Percentiles rank a stretch among this genome's conserved stretches.
These are phyloP conservation scores for Oreochromis mossambicus DNA, from an alignment of 2,797 vertebrate genomes.

Conservation along the genomic window DNA sequence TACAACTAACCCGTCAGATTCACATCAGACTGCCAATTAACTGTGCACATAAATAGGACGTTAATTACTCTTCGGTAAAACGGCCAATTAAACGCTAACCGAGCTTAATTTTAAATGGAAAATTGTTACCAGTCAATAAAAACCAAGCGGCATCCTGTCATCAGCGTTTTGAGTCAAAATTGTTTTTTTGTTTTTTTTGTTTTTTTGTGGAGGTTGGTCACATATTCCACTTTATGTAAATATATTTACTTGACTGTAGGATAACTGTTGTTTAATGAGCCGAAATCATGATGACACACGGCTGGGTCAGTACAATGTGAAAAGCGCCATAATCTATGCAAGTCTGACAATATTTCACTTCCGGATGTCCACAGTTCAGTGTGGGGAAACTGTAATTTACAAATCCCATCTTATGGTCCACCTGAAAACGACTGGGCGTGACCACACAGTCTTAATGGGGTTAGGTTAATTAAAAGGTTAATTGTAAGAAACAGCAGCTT, in stretches of 20 bases:
- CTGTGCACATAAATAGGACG: constrained; percentile 93
- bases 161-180: background rate
- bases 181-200: rapidly evolving
- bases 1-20: constrained; percentile 75
- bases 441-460: constrained; percentile 42
- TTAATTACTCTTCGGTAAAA: constrained; percentile 93
- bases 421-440: constrained; percentile 40
- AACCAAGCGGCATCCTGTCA: background rate
- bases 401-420: constrained; percentile 13
- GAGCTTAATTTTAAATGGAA: constrained; percentile 85
- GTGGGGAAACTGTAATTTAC: background rate
- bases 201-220: background rate
- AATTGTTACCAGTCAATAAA: constrained; percentile 89
- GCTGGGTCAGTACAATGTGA: background rate
- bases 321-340: background rate
- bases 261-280: background rate
- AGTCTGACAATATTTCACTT: background rate
- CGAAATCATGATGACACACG: background rate
- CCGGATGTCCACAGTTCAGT: background rate
- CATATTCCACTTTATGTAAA: background rate
- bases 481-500: constrained; percentile 44
- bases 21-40: constrained; percentile 93
- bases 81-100: constrained; percentile 96
- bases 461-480: constrained; percentile 62
- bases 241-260: background rate